Evolutionary conservation across 2,797 vertebrate species (phyloP).

Genomic region (Petrocephalus sullivani): DNA sequence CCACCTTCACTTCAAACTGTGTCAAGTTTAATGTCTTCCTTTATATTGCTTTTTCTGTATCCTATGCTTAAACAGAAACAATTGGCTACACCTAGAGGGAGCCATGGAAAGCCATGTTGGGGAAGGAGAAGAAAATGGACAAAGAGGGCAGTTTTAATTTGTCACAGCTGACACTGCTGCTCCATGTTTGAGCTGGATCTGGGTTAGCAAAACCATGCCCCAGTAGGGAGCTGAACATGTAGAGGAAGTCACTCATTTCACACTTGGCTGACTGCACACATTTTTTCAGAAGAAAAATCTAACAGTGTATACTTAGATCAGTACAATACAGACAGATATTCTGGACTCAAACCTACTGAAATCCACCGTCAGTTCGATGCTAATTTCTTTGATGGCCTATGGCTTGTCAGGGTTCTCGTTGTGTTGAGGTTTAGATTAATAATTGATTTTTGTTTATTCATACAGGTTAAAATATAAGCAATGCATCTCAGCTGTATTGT

Average conservation of each 20-base stretch:
- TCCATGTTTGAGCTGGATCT: neutral
- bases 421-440: neutral
- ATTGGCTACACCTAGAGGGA: neutral
- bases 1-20: too few relatives aligned
- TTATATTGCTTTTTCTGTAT: neutral
- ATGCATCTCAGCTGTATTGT: neutral
- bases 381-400: neutral
- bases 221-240: neutral
- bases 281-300: neutral
- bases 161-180: neutral
- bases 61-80: neutral
- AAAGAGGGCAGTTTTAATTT: neutral
- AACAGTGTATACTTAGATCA: neutral
- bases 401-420: neutral
- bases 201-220: neutral
- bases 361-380: neutral
- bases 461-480: neutral
- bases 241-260: neutral
- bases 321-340: neutral
- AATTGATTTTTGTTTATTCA: neutral
- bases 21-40: neutral
- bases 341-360: neutral
- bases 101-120: neutral
- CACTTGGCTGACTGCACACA: neutral
- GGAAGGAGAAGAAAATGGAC: neutral